Evolutionary conservation across 2,113 vertebrate species (phyloP).

Genomic region (Pseudorectes ferrugineus): DNA sequence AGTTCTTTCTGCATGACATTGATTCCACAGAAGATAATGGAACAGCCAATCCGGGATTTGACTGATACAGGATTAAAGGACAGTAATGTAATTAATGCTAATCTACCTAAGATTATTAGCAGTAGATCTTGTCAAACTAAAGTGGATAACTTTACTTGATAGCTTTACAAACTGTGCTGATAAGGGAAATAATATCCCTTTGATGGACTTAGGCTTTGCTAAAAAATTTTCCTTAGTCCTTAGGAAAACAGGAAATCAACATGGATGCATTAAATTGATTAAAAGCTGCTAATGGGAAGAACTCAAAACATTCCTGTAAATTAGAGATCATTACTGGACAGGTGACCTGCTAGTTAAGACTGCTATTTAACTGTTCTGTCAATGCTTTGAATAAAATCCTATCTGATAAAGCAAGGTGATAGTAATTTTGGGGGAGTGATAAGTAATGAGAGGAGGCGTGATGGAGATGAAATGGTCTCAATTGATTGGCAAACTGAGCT

Average conservation of each 20-base stretch:
- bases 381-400: not conserved
- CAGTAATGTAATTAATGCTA: not conserved
- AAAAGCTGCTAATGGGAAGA: conserved; percentile 9
- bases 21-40: not conserved
- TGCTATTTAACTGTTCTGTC: not conserved
- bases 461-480: not conserved
- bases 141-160: not conserved
- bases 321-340: not conserved
- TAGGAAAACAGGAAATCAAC: not conserved
- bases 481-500: not conserved
- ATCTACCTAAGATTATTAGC: not conserved
- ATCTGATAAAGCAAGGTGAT: not conserved
- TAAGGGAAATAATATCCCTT: not conserved
- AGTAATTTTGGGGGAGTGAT: not conserved
- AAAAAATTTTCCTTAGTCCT: not conserved
- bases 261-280: not conserved
- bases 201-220: not conserved
- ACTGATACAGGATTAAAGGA: not conserved
- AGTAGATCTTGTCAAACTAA: not conserved
- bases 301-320: conserved; percentile 19
- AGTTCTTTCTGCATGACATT: not conserved
- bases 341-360: not conserved
- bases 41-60: not conserved
- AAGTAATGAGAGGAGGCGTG: not conserved
- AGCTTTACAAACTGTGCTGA: not conserved